Evolutionary conservation across 2,113 vertebrate genomes (phyloP).

Genomic region (Anoura caudifer): DNA sequence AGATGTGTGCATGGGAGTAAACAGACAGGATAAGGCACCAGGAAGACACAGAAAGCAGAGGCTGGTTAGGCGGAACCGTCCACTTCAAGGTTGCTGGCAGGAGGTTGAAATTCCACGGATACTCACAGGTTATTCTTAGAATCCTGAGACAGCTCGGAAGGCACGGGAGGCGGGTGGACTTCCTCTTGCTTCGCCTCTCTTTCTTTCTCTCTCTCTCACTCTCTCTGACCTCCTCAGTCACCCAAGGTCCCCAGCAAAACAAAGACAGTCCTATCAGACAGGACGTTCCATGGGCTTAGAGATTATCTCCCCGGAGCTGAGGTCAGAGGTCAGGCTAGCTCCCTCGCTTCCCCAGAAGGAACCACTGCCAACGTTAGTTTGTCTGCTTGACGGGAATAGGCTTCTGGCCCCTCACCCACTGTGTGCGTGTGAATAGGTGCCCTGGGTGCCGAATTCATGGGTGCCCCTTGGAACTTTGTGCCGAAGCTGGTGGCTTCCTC

Average conservation of each 20-base stretch:
- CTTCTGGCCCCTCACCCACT: no score
- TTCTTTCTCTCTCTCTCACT: no score
- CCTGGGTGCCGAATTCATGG: neutral
- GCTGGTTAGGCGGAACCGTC: neutral
- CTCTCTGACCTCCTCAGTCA: no score
- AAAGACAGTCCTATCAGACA: no score
- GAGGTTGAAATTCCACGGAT: neutral
- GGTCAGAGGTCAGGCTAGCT: no score
- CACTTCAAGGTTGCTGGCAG: neutral
- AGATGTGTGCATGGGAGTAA: neutral
- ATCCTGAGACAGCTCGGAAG: neutral
- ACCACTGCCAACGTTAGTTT: no score
- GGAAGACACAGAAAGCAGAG: slow-evolving; percentile 11
- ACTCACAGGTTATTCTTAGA: neutral
- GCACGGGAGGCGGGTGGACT: rapidly evolving
- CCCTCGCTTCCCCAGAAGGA: no score
- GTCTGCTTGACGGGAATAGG: neutral
- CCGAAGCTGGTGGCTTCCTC: neutral
- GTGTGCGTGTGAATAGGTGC: no score
- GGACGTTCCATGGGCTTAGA: no score
- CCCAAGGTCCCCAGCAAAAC: no score
- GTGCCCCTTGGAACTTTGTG: neutral
- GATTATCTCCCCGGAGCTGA: no score
- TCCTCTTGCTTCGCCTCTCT: neutral
- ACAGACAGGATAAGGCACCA: neutral